Percentiles rank a stretch among this genome's conserved stretches.
phyloP scores from a whole-genome alignment of 2,797 vertebrate species.

The Pogoniulus pusillus region DNA sequence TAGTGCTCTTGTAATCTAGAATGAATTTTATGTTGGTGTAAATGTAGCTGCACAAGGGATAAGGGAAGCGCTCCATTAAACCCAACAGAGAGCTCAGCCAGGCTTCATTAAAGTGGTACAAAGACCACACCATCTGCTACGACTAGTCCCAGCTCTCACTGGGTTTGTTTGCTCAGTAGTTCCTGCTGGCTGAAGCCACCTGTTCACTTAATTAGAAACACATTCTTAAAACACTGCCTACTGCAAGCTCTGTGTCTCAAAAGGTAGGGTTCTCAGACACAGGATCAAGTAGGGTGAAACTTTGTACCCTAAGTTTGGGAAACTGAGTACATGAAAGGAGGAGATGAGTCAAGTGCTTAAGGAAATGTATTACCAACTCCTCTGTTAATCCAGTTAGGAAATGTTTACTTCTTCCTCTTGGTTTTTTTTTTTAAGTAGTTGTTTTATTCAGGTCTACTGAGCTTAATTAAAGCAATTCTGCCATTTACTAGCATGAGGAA shows the following conservation, averaged over 20 bases:
- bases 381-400: background rate
- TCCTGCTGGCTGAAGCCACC: constrained; percentile 64
- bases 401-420: background rate
- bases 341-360: background rate
- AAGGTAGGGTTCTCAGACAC: background rate
- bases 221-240: constrained; percentile 31
- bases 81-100: constrained; percentile 43
- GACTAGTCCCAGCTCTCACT: constrained; percentile 48
- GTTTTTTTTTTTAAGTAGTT: background rate
- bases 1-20: background rate
- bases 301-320: background rate
- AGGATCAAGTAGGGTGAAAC: background rate
- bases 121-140: constrained; percentile 67
- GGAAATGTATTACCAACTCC: background rate
- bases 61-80: constrained; percentile 7
- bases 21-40: background rate
- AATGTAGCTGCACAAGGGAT: background rate
- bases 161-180: constrained; percentile 62
- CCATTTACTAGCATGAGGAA: background rate
- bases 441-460: background rate
- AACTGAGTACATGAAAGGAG: background rate
- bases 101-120: constrained; percentile 64
- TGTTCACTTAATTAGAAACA: constrained; percentile 67
- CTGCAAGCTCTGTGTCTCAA: background rate
- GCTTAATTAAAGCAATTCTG: background rate